These are phyloP conservation scores for Sinocyclocheilus anophthalmus DNA, from an alignment of 2,113 vertebrate species.

Conservation along the genomic window DNA sequence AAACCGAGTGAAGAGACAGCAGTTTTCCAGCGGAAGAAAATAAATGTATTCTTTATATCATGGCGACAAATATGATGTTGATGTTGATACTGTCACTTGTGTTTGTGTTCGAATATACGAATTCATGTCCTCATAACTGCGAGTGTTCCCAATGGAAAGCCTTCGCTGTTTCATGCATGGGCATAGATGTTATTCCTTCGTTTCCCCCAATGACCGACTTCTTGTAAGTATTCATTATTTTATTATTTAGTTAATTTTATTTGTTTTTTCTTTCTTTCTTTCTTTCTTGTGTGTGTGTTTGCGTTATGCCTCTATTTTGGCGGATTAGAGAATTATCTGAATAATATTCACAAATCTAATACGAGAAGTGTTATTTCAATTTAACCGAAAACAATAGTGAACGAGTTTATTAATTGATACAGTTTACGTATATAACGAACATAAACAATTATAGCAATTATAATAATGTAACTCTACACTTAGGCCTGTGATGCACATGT, in stretches of 20 bases:
- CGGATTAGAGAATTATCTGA: neutral
- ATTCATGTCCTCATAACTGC: constrained; percentile 77
- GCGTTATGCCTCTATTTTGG: neutral
- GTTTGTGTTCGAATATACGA: constrained; percentile 45
- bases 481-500: neutral
- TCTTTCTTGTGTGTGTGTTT: neutral
- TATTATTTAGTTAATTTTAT: neutral
- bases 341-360: neutral
- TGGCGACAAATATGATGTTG: constrained; percentile 63
- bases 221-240: constrained; percentile 81
- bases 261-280: no score
- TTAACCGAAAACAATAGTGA: neutral
- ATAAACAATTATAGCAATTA: neutral
- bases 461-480: neutral
- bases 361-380: neutral
- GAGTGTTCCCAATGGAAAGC: constrained; percentile 83
- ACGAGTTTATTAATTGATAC: neutral
- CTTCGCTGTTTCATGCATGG: constrained; percentile 84
- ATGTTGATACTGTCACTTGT: constrained; percentile 57
- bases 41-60: constrained; percentile 16
- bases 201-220: constrained; percentile 85
- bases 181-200: constrained; percentile 81
- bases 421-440: neutral
- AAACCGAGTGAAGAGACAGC: no score
- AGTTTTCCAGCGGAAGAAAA: neutral